phyloP scores from a whole-genome alignment of 2,797 vertebrate species.

The Eremophila alpestris region DNA sequence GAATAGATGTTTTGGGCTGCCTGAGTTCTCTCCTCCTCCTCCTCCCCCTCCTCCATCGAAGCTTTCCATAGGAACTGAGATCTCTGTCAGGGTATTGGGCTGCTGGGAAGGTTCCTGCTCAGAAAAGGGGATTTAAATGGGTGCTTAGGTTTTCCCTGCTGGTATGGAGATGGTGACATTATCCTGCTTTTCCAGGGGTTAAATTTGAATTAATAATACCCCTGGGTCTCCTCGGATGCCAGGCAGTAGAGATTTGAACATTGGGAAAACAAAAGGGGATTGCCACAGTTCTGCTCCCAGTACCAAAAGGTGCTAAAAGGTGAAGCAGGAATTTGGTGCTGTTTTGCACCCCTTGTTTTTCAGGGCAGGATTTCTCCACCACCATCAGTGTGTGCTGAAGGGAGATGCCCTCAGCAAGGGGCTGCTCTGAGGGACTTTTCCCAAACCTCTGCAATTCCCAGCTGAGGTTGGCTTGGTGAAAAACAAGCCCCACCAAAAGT shows the following conservation, averaged over 20 bases:
- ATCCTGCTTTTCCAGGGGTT: not conserved
- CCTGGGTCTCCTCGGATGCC: not conserved
- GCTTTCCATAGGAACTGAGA: not conserved
- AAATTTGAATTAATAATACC: not conserved
- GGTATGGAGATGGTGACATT: no score
- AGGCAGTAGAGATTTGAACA: not conserved
- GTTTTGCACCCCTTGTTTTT: not conserved
- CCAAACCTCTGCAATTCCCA: not conserved
- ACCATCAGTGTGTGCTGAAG: accelerated
- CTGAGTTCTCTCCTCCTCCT: not conserved
- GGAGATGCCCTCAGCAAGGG: not conserved
- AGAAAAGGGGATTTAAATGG: not conserved
- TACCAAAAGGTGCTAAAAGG: not conserved
- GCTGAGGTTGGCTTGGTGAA: not conserved
- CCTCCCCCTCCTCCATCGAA: not conserved
- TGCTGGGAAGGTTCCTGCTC: not conserved
- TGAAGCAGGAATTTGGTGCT: not conserved
- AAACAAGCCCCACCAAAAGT: not conserved
- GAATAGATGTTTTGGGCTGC: not conserved
- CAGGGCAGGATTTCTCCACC: not conserved
- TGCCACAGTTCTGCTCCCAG: not conserved
- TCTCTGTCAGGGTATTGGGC: accelerated
- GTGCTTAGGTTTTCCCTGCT: not conserved
- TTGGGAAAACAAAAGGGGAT: not conserved
- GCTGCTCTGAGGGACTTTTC: not conserved